phyloP scores from a whole-genome alignment of 2,888 invertebrate species.

The Hyppa rectilinea region DNA sequence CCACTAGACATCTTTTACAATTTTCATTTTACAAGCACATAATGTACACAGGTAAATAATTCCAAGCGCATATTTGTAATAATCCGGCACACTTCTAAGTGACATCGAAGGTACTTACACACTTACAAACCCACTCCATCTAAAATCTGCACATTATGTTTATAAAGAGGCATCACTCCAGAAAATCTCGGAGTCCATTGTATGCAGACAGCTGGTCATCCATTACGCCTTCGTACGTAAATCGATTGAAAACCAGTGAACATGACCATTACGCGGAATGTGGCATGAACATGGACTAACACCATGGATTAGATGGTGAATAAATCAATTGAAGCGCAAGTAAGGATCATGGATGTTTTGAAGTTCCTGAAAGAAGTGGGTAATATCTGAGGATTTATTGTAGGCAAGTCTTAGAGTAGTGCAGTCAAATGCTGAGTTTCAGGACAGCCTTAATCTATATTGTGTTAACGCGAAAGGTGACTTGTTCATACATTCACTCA shows the following conservation, averaged over 20 bases:
- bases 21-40: background rate
- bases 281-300: conserved; percentile 42
- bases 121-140: conserved; percentile 24
- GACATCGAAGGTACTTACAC: conserved; percentile 8
- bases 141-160: conserved; percentile 44
- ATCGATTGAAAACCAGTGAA: conserved; percentile 73
- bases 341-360: background rate
- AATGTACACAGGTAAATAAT: background rate
- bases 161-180: conserved; percentile 64
- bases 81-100: conserved; percentile 4
- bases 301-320: conserved; percentile 27
- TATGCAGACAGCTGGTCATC: conserved; percentile 56
- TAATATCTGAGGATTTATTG: background rate
- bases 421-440: background rate
- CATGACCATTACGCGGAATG: conserved; percentile 49
- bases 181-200: conserved; percentile 64
- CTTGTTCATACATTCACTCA: too few relatives aligned
- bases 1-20: too few relatives aligned
- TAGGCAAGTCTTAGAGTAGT: background rate
- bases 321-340: conserved; percentile 34
- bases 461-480: too few relatives aligned
- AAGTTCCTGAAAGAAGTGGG: background rate
- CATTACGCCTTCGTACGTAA: conserved; percentile 52
- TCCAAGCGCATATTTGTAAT: background rate
- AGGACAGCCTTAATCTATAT: background rate